These are phyloP conservation scores for Zaprionus vittiger DNA, from an alignment of 1,140 invertebrate genomes.

Conservation along the genomic window DNA sequence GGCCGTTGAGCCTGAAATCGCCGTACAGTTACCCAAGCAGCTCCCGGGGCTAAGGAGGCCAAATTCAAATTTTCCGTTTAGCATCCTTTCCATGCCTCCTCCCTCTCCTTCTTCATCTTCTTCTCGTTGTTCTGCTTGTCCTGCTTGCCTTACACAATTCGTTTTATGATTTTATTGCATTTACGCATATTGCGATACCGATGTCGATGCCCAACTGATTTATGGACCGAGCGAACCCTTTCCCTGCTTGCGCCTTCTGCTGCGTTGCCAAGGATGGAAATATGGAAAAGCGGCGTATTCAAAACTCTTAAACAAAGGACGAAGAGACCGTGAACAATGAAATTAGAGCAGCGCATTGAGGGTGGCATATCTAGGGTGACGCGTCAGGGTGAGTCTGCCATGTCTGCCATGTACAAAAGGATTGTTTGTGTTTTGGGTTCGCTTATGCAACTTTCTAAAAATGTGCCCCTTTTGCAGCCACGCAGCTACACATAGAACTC, in stretches of 20 bases:
- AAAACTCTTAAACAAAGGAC: conserved; percentile 71
- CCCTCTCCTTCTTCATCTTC: conserved; percentile 8
- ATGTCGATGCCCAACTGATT: conserved; percentile 75
- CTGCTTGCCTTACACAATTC: conserved; percentile 65
- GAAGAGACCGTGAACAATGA: conserved; percentile 80
- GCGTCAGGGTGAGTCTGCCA: conserved; percentile 21
- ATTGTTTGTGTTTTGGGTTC: conserved; percentile 58
- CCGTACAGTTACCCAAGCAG: conserved; percentile 20
- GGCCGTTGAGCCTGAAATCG: conserved; percentile 48
- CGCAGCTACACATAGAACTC: background rate
- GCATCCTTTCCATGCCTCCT: conserved; percentile 47
- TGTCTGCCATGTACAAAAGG: conserved; percentile 56
- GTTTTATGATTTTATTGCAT: conserved; percentile 82
- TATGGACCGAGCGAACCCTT: conserved; percentile 67
- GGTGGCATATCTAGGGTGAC: conserved; percentile 43
- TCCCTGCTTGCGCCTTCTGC: conserved; percentile 9
- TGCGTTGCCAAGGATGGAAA: conserved; percentile 15
- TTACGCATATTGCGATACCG: conserved; percentile 71
- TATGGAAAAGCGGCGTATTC: conserved; percentile 56
- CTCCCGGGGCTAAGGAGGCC: conserved; percentile 34
- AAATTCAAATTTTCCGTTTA: conserved; percentile 78
- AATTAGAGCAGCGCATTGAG: conserved; percentile 77
- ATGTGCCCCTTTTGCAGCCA: conserved; percentile 14
- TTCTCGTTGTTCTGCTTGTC: conserved; percentile 14
- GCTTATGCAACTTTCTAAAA: conserved; percentile 73